phyloP scores from a whole-genome alignment of 2,797 vertebrate genomes.

The Peromyscus attwateri region DNA sequence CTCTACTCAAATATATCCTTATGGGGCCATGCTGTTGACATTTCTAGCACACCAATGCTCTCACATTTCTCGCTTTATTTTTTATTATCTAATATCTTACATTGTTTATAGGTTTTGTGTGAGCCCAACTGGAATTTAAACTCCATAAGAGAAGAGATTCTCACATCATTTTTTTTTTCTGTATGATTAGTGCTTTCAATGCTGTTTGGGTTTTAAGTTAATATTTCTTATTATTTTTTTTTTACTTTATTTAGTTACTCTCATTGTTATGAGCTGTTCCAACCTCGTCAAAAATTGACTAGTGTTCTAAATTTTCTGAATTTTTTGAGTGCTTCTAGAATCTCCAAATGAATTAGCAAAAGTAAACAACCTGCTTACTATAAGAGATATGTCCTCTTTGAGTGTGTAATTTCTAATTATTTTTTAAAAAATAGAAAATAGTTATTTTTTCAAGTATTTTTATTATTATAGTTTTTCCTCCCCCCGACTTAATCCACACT shows the following conservation, averaged over 20 bases:
- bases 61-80: neutral
- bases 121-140: neutral
- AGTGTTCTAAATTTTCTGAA: neutral
- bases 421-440: neutral
- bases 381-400: neutral
- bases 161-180: conserved; percentile 6
- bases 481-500: neutral
- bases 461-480: neutral
- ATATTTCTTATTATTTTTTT: neutral
- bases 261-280: neutral
- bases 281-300: neutral
- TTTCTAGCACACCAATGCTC: neutral
- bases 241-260: neutral
- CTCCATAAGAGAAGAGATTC: neutral
- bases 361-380: neutral
- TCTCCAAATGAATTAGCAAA: neutral
- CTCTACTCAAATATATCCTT: neutral
- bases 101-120: neutral
- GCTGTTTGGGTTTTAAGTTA: neutral
- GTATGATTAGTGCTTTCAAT: neutral
- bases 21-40: neutral
- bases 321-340: neutral
- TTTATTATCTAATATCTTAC: neutral
- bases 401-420: neutral
- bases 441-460: neutral